Base-by-base conservation (phyloP, 2,888 invertebrate species). In the Barypeithes pellucidus region DNA sequence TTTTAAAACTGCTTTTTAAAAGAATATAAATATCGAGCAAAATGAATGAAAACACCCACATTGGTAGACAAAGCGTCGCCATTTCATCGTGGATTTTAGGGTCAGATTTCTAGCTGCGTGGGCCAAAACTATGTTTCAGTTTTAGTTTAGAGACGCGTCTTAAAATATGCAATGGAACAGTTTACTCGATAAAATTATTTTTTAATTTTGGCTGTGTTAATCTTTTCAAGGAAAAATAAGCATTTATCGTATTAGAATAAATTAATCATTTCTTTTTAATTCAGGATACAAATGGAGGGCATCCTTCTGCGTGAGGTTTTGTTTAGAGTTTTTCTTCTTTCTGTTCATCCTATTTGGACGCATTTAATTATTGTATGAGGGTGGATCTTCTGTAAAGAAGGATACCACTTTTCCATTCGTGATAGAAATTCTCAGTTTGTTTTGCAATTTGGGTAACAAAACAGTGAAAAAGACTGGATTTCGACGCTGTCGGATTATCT, bases 1-100 rank as follows among this genome's bases (percentile, higher is more conserved):
- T 57, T 57, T 57, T 33, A 33, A 57, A 50, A 22, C n/a, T n/a
- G 22, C 2, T 36, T 43, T 60, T 50, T 60, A 68, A 63, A 52
- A 54, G 69, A 63, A 62, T 69, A 69, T 69, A 67, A 57, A 67
- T 67, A 36, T 45, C 29, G 9, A 24, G 33, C 22, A 22, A 62
- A 73, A 70, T 73, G 69, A 73, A 73, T 73, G 61, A 50, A 70
- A 59, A 73, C 73, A 70, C 73, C 73, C 73, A 73, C 73, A 73
- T 65, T 50, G 41, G 29, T 47, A 73, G 73, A 73, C 73, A 52
- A 16, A 8, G 45, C 20, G 73, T 63, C 73, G 62, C 73, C 69
- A 20, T 20, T 61, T 29, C 8, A 54, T 24, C 59, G 59, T 24
- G 57, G 59, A 41, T 72, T 72, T 73, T 57, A 63, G 73, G 73